Evolutionary conservation across 2,113 vertebrate genomes (phyloP).

Genomic region (Ceuthmochares aereus): DNA sequence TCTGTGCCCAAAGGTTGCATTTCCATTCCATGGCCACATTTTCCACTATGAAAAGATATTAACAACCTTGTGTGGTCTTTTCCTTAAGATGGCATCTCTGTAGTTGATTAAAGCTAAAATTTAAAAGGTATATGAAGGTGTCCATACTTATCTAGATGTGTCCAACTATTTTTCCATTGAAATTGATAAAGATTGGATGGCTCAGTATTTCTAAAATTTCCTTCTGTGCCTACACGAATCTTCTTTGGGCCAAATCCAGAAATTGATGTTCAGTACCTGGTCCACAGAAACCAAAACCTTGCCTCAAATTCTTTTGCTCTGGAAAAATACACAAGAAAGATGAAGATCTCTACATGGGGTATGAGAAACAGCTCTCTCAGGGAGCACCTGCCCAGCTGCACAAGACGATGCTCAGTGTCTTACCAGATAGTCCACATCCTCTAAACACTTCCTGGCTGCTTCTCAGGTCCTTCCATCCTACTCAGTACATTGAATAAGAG

Average conservation of each 20-base stretch:
- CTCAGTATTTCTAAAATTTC: background rate
- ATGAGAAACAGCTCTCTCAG: background rate
- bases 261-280: background rate
- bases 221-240: accelerated
- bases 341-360: accelerated
- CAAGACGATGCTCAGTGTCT: background rate
- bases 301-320: background rate
- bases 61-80: no score
- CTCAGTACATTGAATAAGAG: accelerated
- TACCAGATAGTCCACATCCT: background rate
- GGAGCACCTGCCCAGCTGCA: no score
- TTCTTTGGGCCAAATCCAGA: background rate
- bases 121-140: background rate
- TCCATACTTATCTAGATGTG: background rate
- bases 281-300: background rate
- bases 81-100: background rate
- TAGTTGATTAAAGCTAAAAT: background rate
- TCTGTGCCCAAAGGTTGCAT: background rate
- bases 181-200: background rate
- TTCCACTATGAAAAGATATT: background rate
- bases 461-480: background rate
- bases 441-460: background rate
- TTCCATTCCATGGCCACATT: background rate
- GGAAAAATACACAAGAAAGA: accelerated
- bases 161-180: background rate